Evolutionary conservation across 2,113 vertebrate species (phyloP), one percentile per base, ranked within the genome.

Genomic region (Malurus alboscapulatus): DNA sequence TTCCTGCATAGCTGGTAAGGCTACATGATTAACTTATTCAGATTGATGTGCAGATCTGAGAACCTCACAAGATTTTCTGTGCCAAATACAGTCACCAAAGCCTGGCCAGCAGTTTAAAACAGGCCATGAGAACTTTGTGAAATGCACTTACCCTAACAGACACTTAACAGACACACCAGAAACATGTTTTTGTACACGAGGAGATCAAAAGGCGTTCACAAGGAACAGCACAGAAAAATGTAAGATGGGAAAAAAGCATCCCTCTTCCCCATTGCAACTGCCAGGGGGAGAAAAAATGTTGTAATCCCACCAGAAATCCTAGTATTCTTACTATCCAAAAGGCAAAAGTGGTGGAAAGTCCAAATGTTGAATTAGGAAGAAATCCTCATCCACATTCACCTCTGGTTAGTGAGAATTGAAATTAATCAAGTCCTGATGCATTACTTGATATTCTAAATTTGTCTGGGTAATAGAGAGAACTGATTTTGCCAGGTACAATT

Each of bases 171-270:
- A 47, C 16, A 51, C 15, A 63, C 2, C 34, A 55, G 65, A 84
- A 73, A 6, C 25, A 17, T 11, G 45, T 7, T 6, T 72, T 54
- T 62, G 51, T 29, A 71, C 4, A 12, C 6, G 85, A 40, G 17
- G 77, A 63, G 29, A 51, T 17, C 57, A 29, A 9, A 14, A 71
- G 17, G 4, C 29, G 40, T 50, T 68, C 58, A 50, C 13, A 88
- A 57, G 32, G 22, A 93, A 21, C 17, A 91, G 47, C 6, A 59
- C 10, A 62, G 30, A 40, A 92, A 91, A 76, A 75, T 2, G 4
- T 47, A 54, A 50, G 1, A 5, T 45, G 24, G 6, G 6, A 0
- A 1, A 20, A 72, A 75, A 61, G 36, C 36, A 19, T 3, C 18
- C 5, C 12, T 59, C 22, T 45, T 76, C 25, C 17, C 27, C 14